Percentiles rank a stretch among this genome's conserved stretches.
phyloP scores from a whole-genome alignment of 1,140 invertebrate genomes.

The Drosophila repletoides region DNA sequence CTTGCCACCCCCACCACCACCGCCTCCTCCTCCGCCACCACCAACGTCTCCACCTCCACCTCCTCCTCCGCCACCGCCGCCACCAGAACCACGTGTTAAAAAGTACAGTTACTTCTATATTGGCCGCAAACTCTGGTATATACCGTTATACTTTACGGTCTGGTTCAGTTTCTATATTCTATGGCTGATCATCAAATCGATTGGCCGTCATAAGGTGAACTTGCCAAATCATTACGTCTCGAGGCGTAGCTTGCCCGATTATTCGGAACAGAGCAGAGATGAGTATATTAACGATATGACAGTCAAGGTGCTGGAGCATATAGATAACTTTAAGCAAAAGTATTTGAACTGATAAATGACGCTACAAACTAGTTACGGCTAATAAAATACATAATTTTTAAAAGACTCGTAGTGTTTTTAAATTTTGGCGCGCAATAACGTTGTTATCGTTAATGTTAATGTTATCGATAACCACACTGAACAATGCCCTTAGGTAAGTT shows the following conservation, averaged over 20 bases:
- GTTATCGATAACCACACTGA: neutral
- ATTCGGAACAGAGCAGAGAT: conserved; percentile 42
- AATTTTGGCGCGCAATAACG: conserved; percentile 20
- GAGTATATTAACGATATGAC: conserved; percentile 76
- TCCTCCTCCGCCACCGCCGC: conserved; percentile 71
- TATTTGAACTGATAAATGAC: conserved; percentile 63
- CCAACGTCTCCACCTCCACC: conserved; percentile 39
- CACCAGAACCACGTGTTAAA: conserved; percentile 85
- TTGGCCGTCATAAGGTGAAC: conserved; percentile 88
- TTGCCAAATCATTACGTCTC: conserved; percentile 78
- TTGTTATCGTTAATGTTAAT: too few species aligned
- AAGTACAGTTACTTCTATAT: conserved; percentile 93
- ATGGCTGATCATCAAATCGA: conserved; percentile 89
- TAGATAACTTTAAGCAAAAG: conserved; percentile 78
- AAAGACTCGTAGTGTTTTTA: neutral
- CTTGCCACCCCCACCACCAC: conserved; percentile 23
- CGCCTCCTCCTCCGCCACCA: conserved; percentile 21
- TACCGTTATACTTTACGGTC: conserved; percentile 92
- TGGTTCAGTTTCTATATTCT: conserved; percentile 91
- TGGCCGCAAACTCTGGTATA: conserved; percentile 91
- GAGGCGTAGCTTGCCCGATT: conserved; percentile 56
- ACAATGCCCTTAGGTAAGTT: neutral
- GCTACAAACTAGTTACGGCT: conserved; percentile 39
- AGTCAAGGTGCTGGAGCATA: conserved; percentile 73
- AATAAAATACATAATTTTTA: conserved; percentile 48